A percentile compares a stretch with the other conserved stretches of the same genome.
Conservation (phyloP, 30 jellyfish, hydroid and myxozoan species). For the Aurelia coerulea region DNA sequence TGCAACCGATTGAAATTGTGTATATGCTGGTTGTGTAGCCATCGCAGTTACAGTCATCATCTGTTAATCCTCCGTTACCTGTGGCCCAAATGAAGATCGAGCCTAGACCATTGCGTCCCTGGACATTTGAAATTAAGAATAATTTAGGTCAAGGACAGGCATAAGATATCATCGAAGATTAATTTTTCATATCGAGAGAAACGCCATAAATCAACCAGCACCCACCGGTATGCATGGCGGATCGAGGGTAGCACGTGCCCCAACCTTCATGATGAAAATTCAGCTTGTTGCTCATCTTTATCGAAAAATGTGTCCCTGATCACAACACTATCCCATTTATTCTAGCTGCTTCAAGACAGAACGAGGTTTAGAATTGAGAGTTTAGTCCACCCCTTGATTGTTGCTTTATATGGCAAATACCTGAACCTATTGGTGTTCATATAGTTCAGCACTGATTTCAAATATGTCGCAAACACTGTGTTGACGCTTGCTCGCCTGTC, state of each 20-base stretch:
- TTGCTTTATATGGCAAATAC: too few relatives aligned
- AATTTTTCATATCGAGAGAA: not conserved
- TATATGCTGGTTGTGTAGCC: constrained; percentile 98
- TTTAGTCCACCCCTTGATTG: too few relatives aligned
- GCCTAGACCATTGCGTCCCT: constrained; percentile 97
- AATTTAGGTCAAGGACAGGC: not conserved
- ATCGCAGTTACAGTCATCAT: constrained; percentile 99
- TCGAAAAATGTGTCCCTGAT: not conserved
- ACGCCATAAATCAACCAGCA: not conserved
- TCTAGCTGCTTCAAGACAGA: too few relatives aligned
- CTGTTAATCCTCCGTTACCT: constrained; percentile 99
- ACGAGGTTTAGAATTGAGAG: too few relatives aligned
- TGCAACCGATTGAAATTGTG: constrained; percentile 98
- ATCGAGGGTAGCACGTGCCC: not conserved
- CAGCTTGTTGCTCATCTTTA: too few relatives aligned
- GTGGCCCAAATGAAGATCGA: constrained; percentile 99
- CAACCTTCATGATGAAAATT: not conserved
- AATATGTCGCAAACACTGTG: too few relatives aligned
- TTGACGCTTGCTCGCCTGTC: too few relatives aligned
- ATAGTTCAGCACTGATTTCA: too few relatives aligned
- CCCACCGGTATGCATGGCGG: not conserved
- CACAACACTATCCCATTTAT: too few relatives aligned
- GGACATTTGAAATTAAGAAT: not conserved
- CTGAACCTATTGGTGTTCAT: too few relatives aligned
- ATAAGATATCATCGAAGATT: not conserved